Evolutionary conservation across 2,797 vertebrate species (phyloP).

Genomic region (Sebastiscus tertius): DNA sequence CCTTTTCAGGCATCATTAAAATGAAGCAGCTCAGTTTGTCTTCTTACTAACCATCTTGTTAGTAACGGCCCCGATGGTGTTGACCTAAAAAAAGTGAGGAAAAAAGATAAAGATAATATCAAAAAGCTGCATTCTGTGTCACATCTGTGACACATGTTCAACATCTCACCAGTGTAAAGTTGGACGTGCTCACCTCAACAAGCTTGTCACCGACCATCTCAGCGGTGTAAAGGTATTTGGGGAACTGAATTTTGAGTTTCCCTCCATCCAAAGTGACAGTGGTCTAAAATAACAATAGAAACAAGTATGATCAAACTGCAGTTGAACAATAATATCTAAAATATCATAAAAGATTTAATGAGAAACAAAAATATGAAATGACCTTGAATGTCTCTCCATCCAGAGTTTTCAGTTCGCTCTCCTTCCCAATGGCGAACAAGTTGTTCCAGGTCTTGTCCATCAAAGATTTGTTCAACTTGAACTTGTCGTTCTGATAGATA

Average conservation of each 20-base stretch:
- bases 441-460: no score
- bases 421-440: no score
- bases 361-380: neutral
- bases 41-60: conserved; percentile 3
- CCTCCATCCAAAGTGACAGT: neutral
- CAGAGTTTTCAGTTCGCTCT: no score
- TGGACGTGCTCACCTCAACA: neutral
- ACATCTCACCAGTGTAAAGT: neutral
- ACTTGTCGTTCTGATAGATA: no score
- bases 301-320: neutral
- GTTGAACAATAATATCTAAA: no score
- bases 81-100: neutral
- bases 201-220: neutral
- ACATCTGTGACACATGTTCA: neutral
- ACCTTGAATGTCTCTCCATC: neutral
- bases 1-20: neutral
- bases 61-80: neutral
- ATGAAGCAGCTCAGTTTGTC: neutral
- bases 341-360: neutral
- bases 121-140: neutral
- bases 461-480: fast-evolving
- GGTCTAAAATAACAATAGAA: neutral
- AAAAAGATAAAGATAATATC: neutral
- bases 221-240: conserved; percentile 4
- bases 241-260: conserved; percentile 17